These are phyloP conservation scores for Cephus sareptanus DNA, from an alignment of 2,888 invertebrate species.

Conservation along the genomic window DNA sequence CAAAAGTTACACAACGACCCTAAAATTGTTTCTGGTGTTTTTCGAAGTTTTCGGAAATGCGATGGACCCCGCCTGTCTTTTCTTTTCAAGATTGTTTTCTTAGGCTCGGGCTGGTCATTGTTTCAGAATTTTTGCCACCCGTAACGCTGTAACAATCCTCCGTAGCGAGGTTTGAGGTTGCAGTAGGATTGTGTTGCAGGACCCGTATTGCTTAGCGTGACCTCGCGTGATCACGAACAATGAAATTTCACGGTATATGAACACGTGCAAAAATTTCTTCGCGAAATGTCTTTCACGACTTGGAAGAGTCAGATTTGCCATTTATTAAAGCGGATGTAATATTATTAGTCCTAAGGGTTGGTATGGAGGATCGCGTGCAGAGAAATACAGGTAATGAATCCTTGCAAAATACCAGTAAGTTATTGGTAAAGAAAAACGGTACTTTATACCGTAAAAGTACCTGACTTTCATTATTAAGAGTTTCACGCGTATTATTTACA, in stretches of 20 bases:
- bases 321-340: background rate
- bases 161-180: conserved; percentile 35
- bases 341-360: background rate
- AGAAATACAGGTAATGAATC: background rate
- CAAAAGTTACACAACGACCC: background rate
- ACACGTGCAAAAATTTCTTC: conserved; percentile 21
- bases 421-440: background rate
- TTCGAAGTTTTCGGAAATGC: background rate
- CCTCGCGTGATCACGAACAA: conserved; percentile 42
- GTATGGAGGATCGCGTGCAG: background rate
- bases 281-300: conserved; percentile 13
- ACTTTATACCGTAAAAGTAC: background rate
- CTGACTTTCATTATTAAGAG: background rate
- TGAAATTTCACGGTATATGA: conserved; percentile 25
- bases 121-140: conserved; percentile 32
- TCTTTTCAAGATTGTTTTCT: conserved; percentile 1
- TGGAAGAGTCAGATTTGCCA: background rate
- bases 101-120: conserved; percentile 6
- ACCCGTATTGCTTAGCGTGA: background rate
- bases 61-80: background rate
- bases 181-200: conserved; percentile 37
- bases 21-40: background rate
- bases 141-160: conserved; percentile 39
- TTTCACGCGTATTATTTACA: background rate
- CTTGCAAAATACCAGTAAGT: background rate